Evolutionary conservation across 2,888 invertebrate genomes (phyloP), one percentile per base, ranked within the genome.

Genomic region (Gastrophysa polygoni): DNA sequence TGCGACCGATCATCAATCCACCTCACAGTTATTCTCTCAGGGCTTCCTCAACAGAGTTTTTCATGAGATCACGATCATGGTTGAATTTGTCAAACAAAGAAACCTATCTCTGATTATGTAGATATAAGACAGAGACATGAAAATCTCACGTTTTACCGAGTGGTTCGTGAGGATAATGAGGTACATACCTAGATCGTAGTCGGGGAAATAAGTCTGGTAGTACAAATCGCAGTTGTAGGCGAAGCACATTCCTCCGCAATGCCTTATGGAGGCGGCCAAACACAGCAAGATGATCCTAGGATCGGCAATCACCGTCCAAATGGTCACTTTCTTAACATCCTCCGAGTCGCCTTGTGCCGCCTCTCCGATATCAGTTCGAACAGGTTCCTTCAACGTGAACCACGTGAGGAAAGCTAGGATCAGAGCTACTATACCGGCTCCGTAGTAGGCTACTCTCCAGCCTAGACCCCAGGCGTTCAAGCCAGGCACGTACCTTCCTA

Each of bases 161-260:
- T n/a, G n/a, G n/a, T n/a, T n/a, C n/a, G n/a, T n/a, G n/a, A n/a
- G n/a, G n/a, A n/a, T n/a, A n/a, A n/a, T n/a, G n/a, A n/a, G n/a
- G n/a, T n/a, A n/a, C n/a, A n/a, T n/a, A n/a, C 94, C 93, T 11
- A 94, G 87, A 82, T 94, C 93, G 72, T 92, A 91, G 74, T 93
- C 93, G 0, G 95, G 95, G 82, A 93, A 95, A 81, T 94, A 94
- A 61, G 88, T 89, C 65, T 92, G 89, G 81, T 93, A 95, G 83
- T 93, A 95, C 54, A 94, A 84, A 78, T 95, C 94, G 5, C 94
- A 93, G 80, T 95, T 95, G 84, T 95, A 95, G 0, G 94, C 94
- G 82, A 95, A 95, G 65, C 91, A 91, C 90, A 94, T 92, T 66
- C 95, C 95, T 70, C 91, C 94, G 71, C 92, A 92, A 82, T 95